phyloP scores from a whole-genome alignment of 2,888 invertebrate genomes.

The Ditylenchus weischeri region DNA sequence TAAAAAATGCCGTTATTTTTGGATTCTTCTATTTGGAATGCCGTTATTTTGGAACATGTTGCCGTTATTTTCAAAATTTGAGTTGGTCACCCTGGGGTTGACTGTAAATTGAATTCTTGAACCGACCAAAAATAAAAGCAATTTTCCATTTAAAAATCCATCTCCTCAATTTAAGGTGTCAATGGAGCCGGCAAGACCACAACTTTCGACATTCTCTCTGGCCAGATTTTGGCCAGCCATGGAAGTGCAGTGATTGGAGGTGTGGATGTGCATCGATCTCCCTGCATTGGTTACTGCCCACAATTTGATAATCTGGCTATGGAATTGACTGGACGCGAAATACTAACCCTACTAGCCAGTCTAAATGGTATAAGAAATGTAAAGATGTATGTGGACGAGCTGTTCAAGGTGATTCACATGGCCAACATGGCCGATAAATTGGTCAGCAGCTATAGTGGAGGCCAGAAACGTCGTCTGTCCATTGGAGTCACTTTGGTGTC shows the following conservation, averaged over 20 bases:
- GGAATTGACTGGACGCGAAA: constrained; percentile 52
- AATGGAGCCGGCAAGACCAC: constrained; percentile 57
- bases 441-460: constrained; percentile 29
- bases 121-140: not conserved
- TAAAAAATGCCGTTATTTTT: too few species aligned
- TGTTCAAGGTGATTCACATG: constrained; percentile 47
- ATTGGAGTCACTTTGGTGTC: constrained; percentile 38
- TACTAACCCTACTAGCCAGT: constrained; percentile 42
- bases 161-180: constrained; percentile 26
- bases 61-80: too few species aligned
- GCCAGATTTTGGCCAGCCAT: constrained; percentile 33
- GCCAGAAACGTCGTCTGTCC: constrained; percentile 41
- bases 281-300: constrained; percentile 53
- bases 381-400: constrained; percentile 33
- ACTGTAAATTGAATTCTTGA: not conserved
- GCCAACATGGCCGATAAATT: constrained; percentile 45
- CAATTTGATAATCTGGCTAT: constrained; percentile 54
- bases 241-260: constrained; percentile 42
- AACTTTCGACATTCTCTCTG: constrained; percentile 55
- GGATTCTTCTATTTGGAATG: too few species aligned
- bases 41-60: too few species aligned
- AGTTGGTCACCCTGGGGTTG: too few species aligned
- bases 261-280: constrained; percentile 29
- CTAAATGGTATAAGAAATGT: constrained; percentile 40
- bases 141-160: not conserved